phyloP scores from a whole-genome alignment of 2,797 vertebrate species.

The Protosalanx chinensis region DNA sequence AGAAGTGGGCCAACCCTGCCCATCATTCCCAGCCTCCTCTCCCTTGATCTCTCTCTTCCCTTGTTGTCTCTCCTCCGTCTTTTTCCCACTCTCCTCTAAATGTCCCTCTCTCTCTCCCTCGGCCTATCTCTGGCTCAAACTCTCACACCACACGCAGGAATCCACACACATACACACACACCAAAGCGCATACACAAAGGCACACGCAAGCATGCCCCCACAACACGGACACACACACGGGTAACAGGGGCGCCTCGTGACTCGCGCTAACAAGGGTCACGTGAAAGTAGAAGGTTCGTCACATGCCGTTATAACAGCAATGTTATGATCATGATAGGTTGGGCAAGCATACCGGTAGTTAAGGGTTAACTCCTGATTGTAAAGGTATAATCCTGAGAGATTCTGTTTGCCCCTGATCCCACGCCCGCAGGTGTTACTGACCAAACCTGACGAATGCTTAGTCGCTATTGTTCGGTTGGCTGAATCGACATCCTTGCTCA shows the following conservation, averaged over 20 bases:
- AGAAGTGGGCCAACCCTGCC: no score
- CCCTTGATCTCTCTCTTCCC: not conserved
- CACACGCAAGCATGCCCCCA: not conserved
- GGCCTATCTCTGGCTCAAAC: not conserved
- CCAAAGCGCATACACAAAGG: constrained; percentile 12
- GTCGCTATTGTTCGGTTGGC: no score
- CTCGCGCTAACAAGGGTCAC: not conserved
- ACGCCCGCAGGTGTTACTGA: no score
- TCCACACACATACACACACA: not conserved
- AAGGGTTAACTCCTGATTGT: no score
- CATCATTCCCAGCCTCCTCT: not conserved
- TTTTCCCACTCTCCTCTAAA: not conserved
- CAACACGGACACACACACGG: constrained; percentile 18
- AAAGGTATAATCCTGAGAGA: no score
- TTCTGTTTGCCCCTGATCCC: no score
- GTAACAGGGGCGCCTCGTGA: not conserved
- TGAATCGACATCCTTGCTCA: not conserved
- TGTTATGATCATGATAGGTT: no score
- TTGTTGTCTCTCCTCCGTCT: not conserved
- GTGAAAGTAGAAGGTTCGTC: no score
- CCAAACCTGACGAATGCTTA: no score
- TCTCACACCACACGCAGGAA: not conserved
- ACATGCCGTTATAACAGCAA: no score
- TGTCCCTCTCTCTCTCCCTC: not conserved
- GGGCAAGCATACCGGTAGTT: no score